Percentiles rank a stretch among this genome's conserved stretches.
Evolutionary conservation across 2,113 vertebrate species (phyloP).

Genomic region (Tachycineta bicolor): DNA sequence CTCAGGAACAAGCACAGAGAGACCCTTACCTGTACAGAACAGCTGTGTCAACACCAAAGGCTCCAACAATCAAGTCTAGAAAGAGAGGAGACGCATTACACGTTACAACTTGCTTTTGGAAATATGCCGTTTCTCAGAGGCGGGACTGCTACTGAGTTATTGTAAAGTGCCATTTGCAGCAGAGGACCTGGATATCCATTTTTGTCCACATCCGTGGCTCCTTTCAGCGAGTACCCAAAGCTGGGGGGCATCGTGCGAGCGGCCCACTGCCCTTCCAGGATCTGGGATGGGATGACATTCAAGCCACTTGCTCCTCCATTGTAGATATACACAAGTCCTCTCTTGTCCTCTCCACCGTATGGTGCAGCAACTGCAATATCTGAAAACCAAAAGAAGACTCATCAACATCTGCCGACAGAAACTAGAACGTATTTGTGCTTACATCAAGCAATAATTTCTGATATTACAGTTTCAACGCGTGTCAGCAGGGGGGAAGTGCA

Average conservation of each 20-base stretch:
- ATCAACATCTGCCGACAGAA: neutral
- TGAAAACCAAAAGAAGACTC: constrained; percentile 22
- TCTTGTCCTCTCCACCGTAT: constrained; percentile 84
- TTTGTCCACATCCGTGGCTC: constrained; percentile 91
- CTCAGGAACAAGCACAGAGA: neutral
- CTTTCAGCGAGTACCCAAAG: constrained; percentile 94
- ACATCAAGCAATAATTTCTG: neutral
- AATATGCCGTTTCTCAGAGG: neutral
- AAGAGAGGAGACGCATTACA: neutral
- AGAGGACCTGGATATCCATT: constrained; percentile 94
- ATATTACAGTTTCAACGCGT: neutral
- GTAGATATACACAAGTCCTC: constrained; percentile 92
- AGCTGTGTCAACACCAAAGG: constrained; percentile 93
- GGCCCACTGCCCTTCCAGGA: constrained; percentile 89
- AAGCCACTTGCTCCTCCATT: constrained; percentile 86
- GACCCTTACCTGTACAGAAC: constrained; percentile 88
- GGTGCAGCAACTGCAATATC: constrained; percentile 93
- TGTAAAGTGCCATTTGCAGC: neutral
- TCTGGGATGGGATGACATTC: constrained; percentile 81
- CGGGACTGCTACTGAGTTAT: neutral
- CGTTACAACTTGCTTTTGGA: neutral
- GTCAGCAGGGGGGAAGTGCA: neutral
- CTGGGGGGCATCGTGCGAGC: constrained; percentile 90
- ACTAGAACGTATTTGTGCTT: neutral
- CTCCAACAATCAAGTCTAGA: constrained; percentile 92